Base-by-base conservation (phyloP, 2,113 vertebrate species). In the Datnioides undecimradiatus region DNA sequence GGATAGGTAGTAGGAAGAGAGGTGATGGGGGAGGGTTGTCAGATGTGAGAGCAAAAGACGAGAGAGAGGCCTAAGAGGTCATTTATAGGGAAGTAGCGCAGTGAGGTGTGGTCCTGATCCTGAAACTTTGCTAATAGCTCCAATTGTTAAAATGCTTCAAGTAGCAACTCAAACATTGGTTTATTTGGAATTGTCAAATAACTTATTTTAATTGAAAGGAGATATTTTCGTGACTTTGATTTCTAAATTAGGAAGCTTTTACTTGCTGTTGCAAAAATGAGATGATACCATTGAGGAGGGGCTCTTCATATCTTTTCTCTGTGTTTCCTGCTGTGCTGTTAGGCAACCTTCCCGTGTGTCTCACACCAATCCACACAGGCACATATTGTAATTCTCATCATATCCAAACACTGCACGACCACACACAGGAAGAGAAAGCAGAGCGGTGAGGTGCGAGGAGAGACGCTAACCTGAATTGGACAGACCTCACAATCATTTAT, bases 401-500 rank as follows among this genome's bases (percentile, higher is more conserved):
- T 80, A 41, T 68, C 71, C 27, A 67, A 65, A 31, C 36, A 27
- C 27, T 73, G 17, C 27, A 65, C n/a, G n/a, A n/a, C 21, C 45
- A 16, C 63, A 68, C 57, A 72, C 11, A 51, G 59, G n/a, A 55
- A 67, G 23, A 31, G 60, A 34, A 38, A 64, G 57, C 25, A 10
- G 17, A 64, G 43, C 21, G 27, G 17, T 19, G 27, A 43, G 33
- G 16, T 65, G 33, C 29, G 38, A 25, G 41, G 19, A 36, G 21
- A 71, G 16, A 58, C 36, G 11, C 12, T 60, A 34, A 36, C 5
- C 14, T 19, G 9, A 68, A 29, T 33, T 79, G 49, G 40, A 34
- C 31, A 57, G 52, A 76, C 25, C 73, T 52, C 76, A 86, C 76
- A 86, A 48, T 38, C 10, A 17, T 72, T 66, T 45, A 75, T 23